A percentile compares a stretch with the other conserved stretches of the same genome.
These are phyloP conservation scores for Dendrolimus kikuchii DNA, from an alignment of 1,140 invertebrate species.

Conservation along the genomic window DNA sequence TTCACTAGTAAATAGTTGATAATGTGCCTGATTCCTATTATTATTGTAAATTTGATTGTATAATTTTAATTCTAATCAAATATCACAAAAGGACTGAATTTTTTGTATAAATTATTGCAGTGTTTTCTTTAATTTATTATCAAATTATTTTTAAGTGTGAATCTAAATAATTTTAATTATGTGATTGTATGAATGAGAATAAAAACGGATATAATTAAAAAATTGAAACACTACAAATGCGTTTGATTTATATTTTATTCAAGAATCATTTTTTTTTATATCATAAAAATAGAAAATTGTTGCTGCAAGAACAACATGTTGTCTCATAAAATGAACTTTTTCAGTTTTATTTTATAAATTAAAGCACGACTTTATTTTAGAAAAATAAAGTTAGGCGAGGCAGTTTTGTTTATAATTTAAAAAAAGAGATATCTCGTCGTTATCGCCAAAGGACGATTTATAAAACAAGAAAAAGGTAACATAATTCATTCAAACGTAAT, in stretches of 20 bases:
- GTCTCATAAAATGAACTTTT: too few relatives aligned
- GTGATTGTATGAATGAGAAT: conserved; percentile 66
- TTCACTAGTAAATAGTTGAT: conserved; percentile 54
- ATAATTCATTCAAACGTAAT: too few relatives aligned
- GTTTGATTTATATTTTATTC: conserved; percentile 11
- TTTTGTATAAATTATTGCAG: conserved; percentile 66
- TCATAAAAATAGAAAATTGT: background rate
- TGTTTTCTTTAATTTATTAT: conserved; percentile 70
- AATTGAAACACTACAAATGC: conserved; percentile 22
- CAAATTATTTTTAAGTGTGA: conserved; percentile 65
- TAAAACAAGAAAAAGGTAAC: too few relatives aligned
- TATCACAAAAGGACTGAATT: conserved; percentile 67
- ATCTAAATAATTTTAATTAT: conserved; percentile 69
- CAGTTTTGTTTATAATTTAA: too few relatives aligned
- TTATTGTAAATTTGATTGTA: conserved; percentile 62
- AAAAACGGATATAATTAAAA: conserved; percentile 63
- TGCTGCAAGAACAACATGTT: too few relatives aligned
- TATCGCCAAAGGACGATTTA: too few relatives aligned
- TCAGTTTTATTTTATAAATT: too few relatives aligned
- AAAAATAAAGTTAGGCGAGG: too few relatives aligned
- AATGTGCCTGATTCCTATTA: conserved; percentile 69
- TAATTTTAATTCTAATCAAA: conserved; percentile 66
- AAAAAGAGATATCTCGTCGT: too few relatives aligned
- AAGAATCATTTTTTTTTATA: background rate
- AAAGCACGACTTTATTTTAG: too few relatives aligned